Base-by-base conservation (phyloP, 2,113 vertebrate species). In the Ibidorhyncha struthersii region DNA sequence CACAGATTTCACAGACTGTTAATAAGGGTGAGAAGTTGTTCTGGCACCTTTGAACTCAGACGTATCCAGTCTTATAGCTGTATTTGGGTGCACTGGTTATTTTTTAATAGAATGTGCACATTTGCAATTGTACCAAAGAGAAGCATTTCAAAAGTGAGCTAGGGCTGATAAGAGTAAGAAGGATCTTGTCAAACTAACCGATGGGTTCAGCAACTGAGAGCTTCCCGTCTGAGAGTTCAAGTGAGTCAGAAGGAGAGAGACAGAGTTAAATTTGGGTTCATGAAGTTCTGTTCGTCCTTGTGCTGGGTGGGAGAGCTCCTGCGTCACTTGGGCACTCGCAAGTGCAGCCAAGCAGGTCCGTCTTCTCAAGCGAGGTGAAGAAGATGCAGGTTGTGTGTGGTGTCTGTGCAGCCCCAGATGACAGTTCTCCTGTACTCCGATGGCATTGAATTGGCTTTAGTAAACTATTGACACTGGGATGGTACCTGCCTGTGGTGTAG, bases 381-480 rank as follows among this genome's bases (percentile, higher is more conserved):
- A 8, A 45, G 65, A 13, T 6, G 14, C 34, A 36, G 50, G 26
- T 10, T 4, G 50, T 2, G 23, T 12, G 58, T 2, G 18, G 11
- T 43, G 47, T 41, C 25, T 27, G 36, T 26, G 78, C 67, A 58
- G 62, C 62, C 65, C 71, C 84, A 53, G n/a, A 2, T 0, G 5
- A 14, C 32, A 2, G 3, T 16, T 66, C 50, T 21, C 47, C 47
- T 26, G 20, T 5, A 7, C 36, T 43, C 61, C 55, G 52, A 26
- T 7, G 7, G 18, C 7, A 1, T 10, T 36, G 22, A 73, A n/a
- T 21, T 70, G 38, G 30, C 40, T 43, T 58, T 14, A 17, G 61
- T 21, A 22, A 50, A 3, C 5, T 34, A 0, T 1, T 27, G 26
- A 12, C 10, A 1, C 27, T 32, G 10, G 30, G 52, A 9, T 20